Evolutionary conservation across 2,113 vertebrate species (phyloP), one percentile per base, ranked within the genome.

Genomic region (Tachycineta bicolor): DNA sequence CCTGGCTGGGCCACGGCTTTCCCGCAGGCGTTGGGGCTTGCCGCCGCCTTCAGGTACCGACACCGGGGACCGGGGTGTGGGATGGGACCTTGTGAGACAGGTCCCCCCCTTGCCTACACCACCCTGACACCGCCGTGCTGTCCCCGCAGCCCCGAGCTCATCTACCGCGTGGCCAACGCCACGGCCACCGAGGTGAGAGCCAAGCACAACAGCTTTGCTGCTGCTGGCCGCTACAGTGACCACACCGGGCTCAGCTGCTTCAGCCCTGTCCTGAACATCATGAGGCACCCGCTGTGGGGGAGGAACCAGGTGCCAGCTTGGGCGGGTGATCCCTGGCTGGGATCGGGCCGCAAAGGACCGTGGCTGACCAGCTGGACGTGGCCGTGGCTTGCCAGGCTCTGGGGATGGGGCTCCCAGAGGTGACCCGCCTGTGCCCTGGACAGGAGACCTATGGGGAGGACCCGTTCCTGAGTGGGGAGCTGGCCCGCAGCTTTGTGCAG

Each of bases 381-480:
- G 22, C 68, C 21, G 33, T 52, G 25, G 74, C 56, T 49, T 68
- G 34, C 7, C 0, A 1, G 37, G 37, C 18, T 2, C 15, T 26
- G 56, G 10, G 68, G 24, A 10, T 25, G 25, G n/a, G 52, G 33
- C 34, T 58, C 25, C 23, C 9, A 1, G 52, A 1, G 0, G 20
- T 88, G 65, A 94, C 79, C 14, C 1, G 0, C 24, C 33, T 24
- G 26, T 6, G 0, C 52, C 39, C 55, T 0, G 39, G 5, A 22
- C 88, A 98, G 97, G 97, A 98, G 87, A 97, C 97, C 12, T 98
- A 97, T 3, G 97, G 97, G 15, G 97, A 98, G 84, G 97, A 98
- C 65, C 97, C 97, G 0, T 98, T 96, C 63, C 90, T 98, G 84
- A 96, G 62, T 2, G 94, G 94, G 22, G 94, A 97, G 93, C 83